A percentile compares a stretch with the other conserved stretches of the same genome.
Evolutionary conservation across 37 sponge, comb jelly and placozoan genomes (phyloP).

Genomic region (Cliona cf. orientalis): DNA sequence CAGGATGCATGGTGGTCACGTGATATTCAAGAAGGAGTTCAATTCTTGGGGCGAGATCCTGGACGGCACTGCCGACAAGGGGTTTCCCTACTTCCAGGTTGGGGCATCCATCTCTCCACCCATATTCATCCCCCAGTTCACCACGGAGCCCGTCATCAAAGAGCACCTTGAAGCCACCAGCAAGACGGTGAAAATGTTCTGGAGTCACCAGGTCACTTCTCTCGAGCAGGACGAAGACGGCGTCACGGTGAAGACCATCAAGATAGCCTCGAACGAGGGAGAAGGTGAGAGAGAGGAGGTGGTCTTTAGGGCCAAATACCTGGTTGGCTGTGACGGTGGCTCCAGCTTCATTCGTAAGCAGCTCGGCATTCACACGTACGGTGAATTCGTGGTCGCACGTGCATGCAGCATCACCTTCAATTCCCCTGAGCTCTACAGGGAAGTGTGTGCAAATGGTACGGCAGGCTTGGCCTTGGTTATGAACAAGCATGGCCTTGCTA

Average conservation of each 20-base stretch:
- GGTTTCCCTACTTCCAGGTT: conserved; percentile 22
- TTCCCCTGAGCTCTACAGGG: conserved; percentile 45
- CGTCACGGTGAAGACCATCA: conserved; percentile 22
- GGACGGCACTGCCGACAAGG: conserved; percentile 18
- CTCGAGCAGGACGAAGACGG: conserved; percentile 65
- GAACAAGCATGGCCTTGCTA: not conserved
- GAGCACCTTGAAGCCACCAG: conserved; percentile 35
- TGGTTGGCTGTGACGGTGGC: conserved; percentile 78
- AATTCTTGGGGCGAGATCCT: conserved; percentile 66
- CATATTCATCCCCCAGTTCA: conserved; percentile 62
- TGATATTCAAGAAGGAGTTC: conserved; percentile 21
- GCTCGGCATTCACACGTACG: conserved; percentile 62
- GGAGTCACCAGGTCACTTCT: conserved; percentile 48
- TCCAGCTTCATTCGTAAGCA: conserved; percentile 56
- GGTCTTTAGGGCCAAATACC: conserved; percentile 44
- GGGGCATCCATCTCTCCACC: conserved; percentile 30
- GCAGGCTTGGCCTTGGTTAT: conserved; percentile 29
- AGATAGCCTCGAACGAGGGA: not conserved
- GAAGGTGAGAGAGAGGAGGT: conserved; percentile 15
- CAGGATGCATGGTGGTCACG: not conserved
- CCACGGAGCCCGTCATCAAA: conserved; percentile 64
- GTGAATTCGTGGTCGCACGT: conserved; percentile 58
- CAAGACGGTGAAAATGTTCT: conserved; percentile 30
- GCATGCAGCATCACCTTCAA: conserved; percentile 61
- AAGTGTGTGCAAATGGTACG: not conserved